A percentile compares a stretch with the other conserved stretches of the same genome.
Conservation (phyloP, 2,888 invertebrate species). For the Drosophila atripex region DNA sequence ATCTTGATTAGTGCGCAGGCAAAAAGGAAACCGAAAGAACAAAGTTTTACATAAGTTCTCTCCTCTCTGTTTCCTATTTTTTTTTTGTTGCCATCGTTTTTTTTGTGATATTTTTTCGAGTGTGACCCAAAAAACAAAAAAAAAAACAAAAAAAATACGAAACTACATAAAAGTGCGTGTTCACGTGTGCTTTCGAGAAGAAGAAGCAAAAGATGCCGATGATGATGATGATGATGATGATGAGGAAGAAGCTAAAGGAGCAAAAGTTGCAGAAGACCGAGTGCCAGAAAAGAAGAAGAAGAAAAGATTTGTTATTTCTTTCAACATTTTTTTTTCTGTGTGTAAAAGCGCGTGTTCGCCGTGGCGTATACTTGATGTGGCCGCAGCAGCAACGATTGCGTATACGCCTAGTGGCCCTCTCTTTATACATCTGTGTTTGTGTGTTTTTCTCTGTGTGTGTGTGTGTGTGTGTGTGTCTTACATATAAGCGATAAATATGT, state of each 20-base stretch:
- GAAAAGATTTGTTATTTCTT: not conserved
- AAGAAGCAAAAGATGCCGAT: constrained; percentile 3
- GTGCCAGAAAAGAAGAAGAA: not conserved
- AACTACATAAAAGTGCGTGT: constrained; percentile 1
- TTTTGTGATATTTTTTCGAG: constrained; percentile 56
- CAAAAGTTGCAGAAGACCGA: not conserved
- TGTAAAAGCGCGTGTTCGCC: constrained; percentile 61
- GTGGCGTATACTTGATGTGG: constrained; percentile 73
- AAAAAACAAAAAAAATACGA: constrained; percentile 12
- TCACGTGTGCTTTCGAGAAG: constrained; percentile 10
- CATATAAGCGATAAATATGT: constrained; percentile 1
- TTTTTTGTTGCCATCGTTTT: constrained; percentile 25
- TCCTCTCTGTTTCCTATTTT: constrained; percentile 43
- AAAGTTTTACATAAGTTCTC: constrained; percentile 70
- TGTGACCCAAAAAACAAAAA: constrained; percentile 43
- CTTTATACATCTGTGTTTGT: constrained; percentile 10
- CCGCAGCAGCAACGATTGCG: constrained; percentile 63
- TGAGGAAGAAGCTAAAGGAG: not conserved
- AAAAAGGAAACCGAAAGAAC: constrained; percentile 30
- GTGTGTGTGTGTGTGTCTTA: constrained; percentile 9
- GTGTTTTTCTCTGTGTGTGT: not conserved
- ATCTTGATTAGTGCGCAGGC: constrained; percentile 62
- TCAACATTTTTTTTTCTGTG: constrained; percentile 32
- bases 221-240: not conserved
- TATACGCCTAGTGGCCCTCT: constrained; percentile 63